Conservation (phyloP, 2,888 invertebrate genomes). For the Thereva unica region DNA sequence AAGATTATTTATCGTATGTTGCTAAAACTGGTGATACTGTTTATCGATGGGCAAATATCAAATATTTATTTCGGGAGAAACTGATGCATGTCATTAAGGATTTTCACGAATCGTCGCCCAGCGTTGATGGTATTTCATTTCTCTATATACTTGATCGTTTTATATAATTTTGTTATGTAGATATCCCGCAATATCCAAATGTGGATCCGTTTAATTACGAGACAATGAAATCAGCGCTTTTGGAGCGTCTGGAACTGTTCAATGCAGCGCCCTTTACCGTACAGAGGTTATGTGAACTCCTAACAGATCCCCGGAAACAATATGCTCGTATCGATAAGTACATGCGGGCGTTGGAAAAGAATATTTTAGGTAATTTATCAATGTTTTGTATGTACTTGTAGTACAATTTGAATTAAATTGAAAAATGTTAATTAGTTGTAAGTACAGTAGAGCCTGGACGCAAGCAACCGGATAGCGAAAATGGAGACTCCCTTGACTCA, state of each 20-base stretch:
- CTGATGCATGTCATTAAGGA: conserved; percentile 83
- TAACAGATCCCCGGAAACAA: conserved; percentile 88
- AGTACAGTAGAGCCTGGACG: conserved; percentile 72
- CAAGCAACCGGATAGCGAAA: conserved; percentile 67
- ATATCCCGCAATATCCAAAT: conserved; percentile 85
- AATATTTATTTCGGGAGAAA: conserved; percentile 86
- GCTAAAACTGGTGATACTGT: conserved; percentile 94
- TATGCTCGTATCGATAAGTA: conserved; percentile 96
- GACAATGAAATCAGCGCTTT: conserved; percentile 79
- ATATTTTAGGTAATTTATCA: conserved; percentile 65
- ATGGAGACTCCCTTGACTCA: conserved; percentile 65
- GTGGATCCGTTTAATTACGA: conserved; percentile 90
- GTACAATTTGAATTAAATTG: background rate
- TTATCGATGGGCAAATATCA: conserved; percentile 88
- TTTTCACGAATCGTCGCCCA: conserved; percentile 79
- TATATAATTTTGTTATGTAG: conserved; percentile 50
- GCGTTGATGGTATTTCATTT: conserved; percentile 54
- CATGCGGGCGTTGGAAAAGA: conserved; percentile 95
- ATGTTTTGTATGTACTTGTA: too few relatives aligned
- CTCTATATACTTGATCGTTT: background rate
- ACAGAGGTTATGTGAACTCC: conserved; percentile 91
- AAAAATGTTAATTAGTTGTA: conserved; percentile 63
- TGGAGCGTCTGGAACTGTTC: conserved; percentile 82
- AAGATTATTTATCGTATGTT: conserved; percentile 86
- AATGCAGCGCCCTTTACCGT: conserved; percentile 93